phyloP scores from a whole-genome alignment of 2,797 vertebrate genomes.

The Alca torda region DNA sequence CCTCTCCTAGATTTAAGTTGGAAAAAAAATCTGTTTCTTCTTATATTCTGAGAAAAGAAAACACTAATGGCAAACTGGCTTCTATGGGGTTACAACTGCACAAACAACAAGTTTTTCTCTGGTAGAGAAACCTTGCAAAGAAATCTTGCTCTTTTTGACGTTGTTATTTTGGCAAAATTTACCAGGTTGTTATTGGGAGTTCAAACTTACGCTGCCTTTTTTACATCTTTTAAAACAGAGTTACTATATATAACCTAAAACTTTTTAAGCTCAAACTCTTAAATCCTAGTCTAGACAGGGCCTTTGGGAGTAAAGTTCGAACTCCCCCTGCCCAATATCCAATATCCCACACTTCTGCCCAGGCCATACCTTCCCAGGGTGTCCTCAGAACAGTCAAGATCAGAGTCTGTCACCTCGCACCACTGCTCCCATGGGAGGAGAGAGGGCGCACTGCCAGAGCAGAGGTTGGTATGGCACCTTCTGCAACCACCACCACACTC shows the following conservation, averaged over 20 bases:
- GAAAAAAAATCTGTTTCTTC: not conserved
- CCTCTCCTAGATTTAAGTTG: not conserved
- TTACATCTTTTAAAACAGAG: not conserved
- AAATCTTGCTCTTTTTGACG: not conserved
- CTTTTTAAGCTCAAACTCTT: not conserved
- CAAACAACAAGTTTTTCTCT: not conserved
- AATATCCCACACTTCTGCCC: not conserved
- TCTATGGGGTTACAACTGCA: not conserved
- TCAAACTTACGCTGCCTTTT: not conserved
- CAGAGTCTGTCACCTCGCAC: not conserved
- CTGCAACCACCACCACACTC: not conserved
- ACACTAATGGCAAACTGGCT: not conserved
- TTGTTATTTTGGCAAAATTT: not conserved
- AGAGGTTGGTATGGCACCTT: not conserved
- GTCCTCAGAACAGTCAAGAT: not conserved
- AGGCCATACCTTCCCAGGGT: not conserved
- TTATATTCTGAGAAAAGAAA: not conserved
- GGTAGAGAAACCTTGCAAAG: not conserved
- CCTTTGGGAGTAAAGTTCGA: not conserved
- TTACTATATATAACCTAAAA: not conserved
- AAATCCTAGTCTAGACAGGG: not conserved
- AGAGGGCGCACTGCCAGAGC: not conserved
- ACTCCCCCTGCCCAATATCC: not conserved
- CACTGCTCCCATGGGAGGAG: not conserved
- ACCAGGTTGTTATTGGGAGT: not conserved